Base-by-base conservation (phyloP, 2,888 invertebrate species). In the Hydrotaea cyrtoneurina region DNA sequence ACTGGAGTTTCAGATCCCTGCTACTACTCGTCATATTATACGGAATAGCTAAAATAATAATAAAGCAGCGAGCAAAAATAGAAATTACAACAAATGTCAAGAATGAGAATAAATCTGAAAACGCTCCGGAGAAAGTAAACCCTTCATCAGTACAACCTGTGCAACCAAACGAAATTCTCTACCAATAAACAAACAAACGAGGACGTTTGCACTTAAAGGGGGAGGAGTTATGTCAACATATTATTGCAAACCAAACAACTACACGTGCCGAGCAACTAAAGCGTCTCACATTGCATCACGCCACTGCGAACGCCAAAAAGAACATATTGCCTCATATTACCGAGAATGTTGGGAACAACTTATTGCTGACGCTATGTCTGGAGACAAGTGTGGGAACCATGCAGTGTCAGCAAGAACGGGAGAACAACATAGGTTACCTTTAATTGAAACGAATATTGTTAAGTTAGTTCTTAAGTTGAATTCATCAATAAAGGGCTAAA, bases 191-290 rank as follows among this genome's bases (percentile, higher is more conserved):
- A 19, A 53, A 53, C 53, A 53, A 53, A 53, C 53, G 53, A 53
- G 19, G 53, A 53, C 53, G 53, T 53, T 53, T 53, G 53, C n/a
- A 53, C 53, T 53, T 53, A 53, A 53, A 53, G 71, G 8, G 26
- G 71, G 26, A n/a, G 71, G 50, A 50, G 26, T 71, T 50, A 50
- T 31, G 50, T 19, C 21, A 8, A 21, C 21, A 39, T n/a, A 50
- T 50, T 50, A 50, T 50, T 50, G n/a, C 15, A 50, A 50, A 50
- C 50, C 50, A 50, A 50, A 50, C n/a, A n/a, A 15, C 50, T 50
- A 50, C n/a, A 50, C 50, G 50, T n/a, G 50, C n/a, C 15, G 50
- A 50, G 15, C 50, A 50, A 50, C 50, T n/a, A 50, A 50, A 50
- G 50, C n/a, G 50, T 50, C 50, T 50, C 50, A 50, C 50, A 39